Conservation (phyloP, 2,797 vertebrate genomes). For the Phoebastria nigripes region DNA sequence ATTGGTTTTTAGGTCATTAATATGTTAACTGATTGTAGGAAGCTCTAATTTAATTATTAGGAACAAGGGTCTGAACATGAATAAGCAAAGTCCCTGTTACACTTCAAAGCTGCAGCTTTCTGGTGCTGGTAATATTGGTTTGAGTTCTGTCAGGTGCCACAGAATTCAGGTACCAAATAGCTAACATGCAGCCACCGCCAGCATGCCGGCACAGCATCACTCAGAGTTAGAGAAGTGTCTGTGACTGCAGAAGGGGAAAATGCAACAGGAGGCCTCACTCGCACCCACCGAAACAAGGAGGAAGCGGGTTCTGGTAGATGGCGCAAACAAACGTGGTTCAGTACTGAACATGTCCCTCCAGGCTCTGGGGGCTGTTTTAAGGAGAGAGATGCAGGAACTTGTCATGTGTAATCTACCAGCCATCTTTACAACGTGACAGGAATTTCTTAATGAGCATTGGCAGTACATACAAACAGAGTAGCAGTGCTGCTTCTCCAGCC, state of each 20-base stretch:
- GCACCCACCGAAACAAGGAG: background rate
- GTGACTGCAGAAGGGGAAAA: background rate
- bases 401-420: background rate
- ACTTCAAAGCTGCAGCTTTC: background rate
- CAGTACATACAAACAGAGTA: background rate
- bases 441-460: background rate
- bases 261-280: background rate
- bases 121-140: background rate
- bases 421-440: background rate
- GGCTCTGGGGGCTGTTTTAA: background rate
- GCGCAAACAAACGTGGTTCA: background rate
- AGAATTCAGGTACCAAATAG: background rate
- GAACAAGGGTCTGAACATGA: background rate
- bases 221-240: accelerated
- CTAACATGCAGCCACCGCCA: background rate
- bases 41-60: conserved; percentile 10
- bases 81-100: background rate
- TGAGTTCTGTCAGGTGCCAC: background rate
- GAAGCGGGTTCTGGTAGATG: background rate
- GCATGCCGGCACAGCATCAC: background rate
- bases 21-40: background rate
- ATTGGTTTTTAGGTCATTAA: background rate
- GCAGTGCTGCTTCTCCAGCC: background rate
- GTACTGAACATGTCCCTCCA: background rate
- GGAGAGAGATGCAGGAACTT: background rate